A percentile compares a stretch with the other conserved stretches of the same genome.
phyloP scores from a whole-genome alignment of 2,797 vertebrate genomes.

The Oryzias sinensis region DNA sequence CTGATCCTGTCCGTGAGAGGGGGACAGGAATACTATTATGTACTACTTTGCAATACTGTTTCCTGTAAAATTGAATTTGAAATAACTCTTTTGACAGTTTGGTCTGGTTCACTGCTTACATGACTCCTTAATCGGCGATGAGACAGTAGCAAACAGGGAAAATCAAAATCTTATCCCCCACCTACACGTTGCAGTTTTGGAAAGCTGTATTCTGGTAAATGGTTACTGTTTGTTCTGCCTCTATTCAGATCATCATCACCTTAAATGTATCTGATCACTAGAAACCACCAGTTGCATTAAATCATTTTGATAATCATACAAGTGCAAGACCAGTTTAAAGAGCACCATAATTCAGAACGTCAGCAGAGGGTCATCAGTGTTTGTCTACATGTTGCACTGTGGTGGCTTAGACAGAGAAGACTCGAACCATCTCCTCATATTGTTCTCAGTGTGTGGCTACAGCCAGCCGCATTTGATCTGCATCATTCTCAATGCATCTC shows the following conservation, averaged over 20 bases:
- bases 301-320: constrained; percentile 78
- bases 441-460: constrained; percentile 67
- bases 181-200: constrained; percentile 86
- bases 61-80: constrained; percentile 76
- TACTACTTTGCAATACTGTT: constrained; percentile 68
- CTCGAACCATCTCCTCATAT: constrained; percentile 71
- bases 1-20: constrained; percentile 40
- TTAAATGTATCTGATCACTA: constrained; percentile 79
- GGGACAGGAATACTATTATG: constrained; percentile 35
- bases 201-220: constrained; percentile 91
- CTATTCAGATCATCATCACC: constrained; percentile 77
- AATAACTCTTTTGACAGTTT: constrained; percentile 86
- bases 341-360: constrained; percentile 34
- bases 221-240: constrained; percentile 79
- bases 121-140: constrained; percentile 85
- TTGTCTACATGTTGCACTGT: constrained; percentile 74
- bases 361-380: constrained; percentile 73
- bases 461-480: constrained; percentile 72
- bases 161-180: constrained; percentile 84
- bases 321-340: constrained; percentile 40
- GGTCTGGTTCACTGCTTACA: constrained; percentile 90
- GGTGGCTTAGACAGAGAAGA: constrained; percentile 66
- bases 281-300: constrained; percentile 81
- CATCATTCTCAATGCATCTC: constrained; percentile 77
- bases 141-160: constrained; percentile 88